These are phyloP conservation scores for Nothobranchius kuhntae DNA, from an alignment of 2,113 vertebrate species.

Conservation along the genomic window DNA sequence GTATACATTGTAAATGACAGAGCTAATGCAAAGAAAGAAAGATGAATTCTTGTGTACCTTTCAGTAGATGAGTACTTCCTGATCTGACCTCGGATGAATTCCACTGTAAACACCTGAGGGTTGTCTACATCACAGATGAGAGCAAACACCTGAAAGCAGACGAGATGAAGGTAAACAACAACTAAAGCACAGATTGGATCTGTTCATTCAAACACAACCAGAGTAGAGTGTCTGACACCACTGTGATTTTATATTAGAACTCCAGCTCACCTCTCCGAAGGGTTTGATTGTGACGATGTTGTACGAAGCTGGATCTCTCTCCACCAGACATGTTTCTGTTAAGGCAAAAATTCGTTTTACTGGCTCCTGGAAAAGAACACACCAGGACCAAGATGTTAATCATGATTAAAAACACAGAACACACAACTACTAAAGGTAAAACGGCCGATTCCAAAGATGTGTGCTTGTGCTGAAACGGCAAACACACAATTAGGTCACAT, in stretches of 20 bases:
- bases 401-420: not conserved
- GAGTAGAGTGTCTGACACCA: not conserved
- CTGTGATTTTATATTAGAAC: not conserved
- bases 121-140: constrained; percentile 95
- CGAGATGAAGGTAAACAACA: constrained; percentile 24
- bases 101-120: constrained; percentile 95
- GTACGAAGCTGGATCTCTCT: constrained; percentile 95
- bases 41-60: constrained; percentile 79
- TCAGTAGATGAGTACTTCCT: constrained; percentile 96
- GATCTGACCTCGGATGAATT: constrained; percentile 97
- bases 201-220: too few relatives aligned
- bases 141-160: constrained; percentile 87
- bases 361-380: constrained; percentile 83
- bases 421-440: not conserved
- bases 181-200: constrained; percentile 1
- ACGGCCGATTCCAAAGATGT: not conserved
- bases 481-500: not conserved
- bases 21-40: not conserved
- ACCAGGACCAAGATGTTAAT: not conserved
- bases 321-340: constrained; percentile 96
- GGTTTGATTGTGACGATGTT: constrained; percentile 97
- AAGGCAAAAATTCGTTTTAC: constrained; percentile 91
- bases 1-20: too few relatives aligned
- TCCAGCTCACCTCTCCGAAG: constrained; percentile 87
- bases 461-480: not conserved